Base-by-base conservation (phyloP, 2,113 vertebrate species). In the Mesoclemmys tuberculata region DNA sequence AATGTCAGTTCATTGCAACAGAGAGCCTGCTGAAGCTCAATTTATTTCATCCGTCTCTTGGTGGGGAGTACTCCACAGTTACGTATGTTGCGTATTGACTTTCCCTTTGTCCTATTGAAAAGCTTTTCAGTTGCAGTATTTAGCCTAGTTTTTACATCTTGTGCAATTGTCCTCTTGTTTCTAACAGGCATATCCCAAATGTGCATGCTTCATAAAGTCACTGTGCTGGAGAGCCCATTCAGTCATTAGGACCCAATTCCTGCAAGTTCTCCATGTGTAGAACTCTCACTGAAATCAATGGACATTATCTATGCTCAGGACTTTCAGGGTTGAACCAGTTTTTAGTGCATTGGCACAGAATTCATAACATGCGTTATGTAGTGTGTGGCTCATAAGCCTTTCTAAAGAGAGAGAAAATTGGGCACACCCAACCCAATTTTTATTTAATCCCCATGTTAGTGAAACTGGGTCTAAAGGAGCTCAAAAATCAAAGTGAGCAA, bases 391-490 rank as follows among this genome's bases (percentile, higher is more conserved):
- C 71, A 93, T 51, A 51, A 0, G 0, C 41, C 61, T 2, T 0
- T 71, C 41, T 64, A 71, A 51, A 68, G 54, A 2, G 4, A 41
- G 94, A 90, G 58, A 87, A 16, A 51, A 96, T 41, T 61, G 80
- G 84, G 38, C 31, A 3, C 52, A 91, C 41, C 74, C 27, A 38
- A 38, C 21, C 51, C 85, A 61, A 31, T 31, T 29, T 61, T 87
- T 19, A 12, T 27, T 83, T 94, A 90, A 81, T 54, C 16, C 46
- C 82, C 1, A 5, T n/a, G 0, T 31, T 79, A 77, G 80, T 83
- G 44, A 81, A 96, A 85, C 58, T 85, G 88, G 94, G 92, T 93
- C 82, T 38, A 71, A n/a, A 10, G 56, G 38, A 19, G 64, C n/a
- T 38, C 86, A 94, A 93, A 93, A 44, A 56, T 31, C 16, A 0